phyloP scores from a whole-genome alignment of 2,113 vertebrate genomes.

The Tinamus guttatus region DNA sequence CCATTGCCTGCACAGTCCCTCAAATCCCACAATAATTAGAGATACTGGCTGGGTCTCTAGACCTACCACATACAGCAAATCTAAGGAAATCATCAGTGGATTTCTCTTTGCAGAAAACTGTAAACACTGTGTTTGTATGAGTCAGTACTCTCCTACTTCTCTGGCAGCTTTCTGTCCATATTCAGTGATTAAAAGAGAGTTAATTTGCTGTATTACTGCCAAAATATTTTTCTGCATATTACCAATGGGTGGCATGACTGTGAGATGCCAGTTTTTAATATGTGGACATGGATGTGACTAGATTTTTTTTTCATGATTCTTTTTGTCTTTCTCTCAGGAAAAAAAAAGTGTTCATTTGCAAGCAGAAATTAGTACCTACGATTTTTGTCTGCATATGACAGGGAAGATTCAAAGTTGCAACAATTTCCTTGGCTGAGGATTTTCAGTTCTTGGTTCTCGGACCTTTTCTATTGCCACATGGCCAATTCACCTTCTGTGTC shows the following conservation, averaged over 20 bases:
- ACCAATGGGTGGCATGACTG: rapidly evolving
- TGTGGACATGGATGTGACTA: background rate
- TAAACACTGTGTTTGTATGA: background rate
- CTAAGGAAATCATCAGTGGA: background rate
- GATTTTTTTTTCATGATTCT: background rate
- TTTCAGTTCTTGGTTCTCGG: background rate
- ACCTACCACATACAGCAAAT: background rate
- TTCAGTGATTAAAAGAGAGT: background rate
- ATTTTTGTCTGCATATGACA: background rate
- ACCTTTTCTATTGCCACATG: background rate
- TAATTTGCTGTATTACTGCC: background rate
- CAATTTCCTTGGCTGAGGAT: background rate
- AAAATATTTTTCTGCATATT: background rate
- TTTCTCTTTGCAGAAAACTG: background rate
- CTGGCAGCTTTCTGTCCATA: background rate
- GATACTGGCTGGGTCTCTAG: background rate
- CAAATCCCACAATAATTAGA: background rate
- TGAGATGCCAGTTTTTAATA: background rate
- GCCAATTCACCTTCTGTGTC: background rate
- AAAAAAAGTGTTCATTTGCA: background rate
- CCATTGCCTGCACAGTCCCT: background rate
- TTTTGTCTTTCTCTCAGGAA: background rate
- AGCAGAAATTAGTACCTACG: background rate
- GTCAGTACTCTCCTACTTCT: background rate
- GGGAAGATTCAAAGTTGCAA: background rate